A percentile compares a stretch with the other conserved stretches of the same genome.
phyloP scores from a whole-genome alignment of 2,113 vertebrate genomes.

The Neogale vison region DNA sequence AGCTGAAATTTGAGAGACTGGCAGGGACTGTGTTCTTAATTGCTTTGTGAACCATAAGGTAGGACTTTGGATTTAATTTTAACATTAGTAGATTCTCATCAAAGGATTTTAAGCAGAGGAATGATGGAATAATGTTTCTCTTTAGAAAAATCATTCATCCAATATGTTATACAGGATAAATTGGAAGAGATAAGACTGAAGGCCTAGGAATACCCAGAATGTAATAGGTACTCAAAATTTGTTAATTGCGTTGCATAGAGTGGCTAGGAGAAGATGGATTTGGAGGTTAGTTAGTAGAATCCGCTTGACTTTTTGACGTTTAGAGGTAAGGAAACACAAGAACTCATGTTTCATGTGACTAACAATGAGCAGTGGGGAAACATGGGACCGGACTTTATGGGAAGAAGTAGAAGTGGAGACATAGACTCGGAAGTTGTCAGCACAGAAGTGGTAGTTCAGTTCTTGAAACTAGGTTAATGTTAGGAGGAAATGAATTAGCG shows the following conservation, averaged over 20 bases:
- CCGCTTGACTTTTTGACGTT: background rate
- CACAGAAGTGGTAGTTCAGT: background rate
- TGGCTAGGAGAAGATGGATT: background rate
- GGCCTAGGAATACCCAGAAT: background rate
- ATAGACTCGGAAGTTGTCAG: background rate
- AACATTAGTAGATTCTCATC: conserved; percentile 26
- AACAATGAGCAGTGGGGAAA: background rate
- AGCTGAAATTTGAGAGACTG: background rate
- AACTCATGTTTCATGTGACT: background rate
- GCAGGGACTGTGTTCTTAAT: background rate
- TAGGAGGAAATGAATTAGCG: background rate
- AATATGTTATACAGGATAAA: background rate
- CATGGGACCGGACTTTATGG: background rate
- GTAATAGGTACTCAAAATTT: background rate
- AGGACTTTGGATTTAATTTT: conserved; percentile 58
- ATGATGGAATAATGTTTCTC: background rate
- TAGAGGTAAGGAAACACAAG: background rate
- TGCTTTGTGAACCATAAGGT: background rate
- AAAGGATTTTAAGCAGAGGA: conserved; percentile 35
- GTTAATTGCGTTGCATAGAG: background rate
- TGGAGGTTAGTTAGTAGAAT: background rate
- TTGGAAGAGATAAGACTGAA: background rate
- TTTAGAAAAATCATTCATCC: conserved; percentile 17
- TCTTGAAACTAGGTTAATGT: background rate
- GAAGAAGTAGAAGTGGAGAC: background rate